These are phyloP conservation scores for Corynorhinus townsendii DNA, from an alignment of 2,113 vertebrate species.

Conservation along the genomic window DNA sequence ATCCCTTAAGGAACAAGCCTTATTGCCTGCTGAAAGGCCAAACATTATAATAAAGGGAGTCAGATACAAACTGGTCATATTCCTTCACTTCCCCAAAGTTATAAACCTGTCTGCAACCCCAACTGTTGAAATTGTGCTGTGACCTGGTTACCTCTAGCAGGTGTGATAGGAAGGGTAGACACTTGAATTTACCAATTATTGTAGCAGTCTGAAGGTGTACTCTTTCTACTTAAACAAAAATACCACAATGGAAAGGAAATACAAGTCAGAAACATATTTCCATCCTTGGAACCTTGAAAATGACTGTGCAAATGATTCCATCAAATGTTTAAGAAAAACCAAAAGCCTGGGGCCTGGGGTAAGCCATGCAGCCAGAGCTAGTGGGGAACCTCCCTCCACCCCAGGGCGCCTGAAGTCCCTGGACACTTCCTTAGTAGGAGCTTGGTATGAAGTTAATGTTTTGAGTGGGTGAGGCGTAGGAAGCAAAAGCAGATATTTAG, in stretches of 20 bases:
- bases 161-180: neutral
- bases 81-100: neutral
- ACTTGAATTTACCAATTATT: neutral
- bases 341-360: neutral
- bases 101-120: accelerated
- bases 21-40: neutral
- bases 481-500: constrained; percentile 81
- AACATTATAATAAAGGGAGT: neutral
- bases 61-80: neutral
- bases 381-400: accelerated
- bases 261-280: neutral
- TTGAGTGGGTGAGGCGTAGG: constrained; percentile 82
- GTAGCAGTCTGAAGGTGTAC: neutral
- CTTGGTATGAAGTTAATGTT: constrained; percentile 87
- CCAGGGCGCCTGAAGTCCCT: accelerated
- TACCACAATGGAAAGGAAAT: neutral
- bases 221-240: neutral
- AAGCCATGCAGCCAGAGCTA: accelerated
- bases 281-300: neutral
- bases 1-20: neutral
- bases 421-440: constrained; percentile 75
- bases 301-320: neutral
- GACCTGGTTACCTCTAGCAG: neutral
- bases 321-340: neutral
- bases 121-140: neutral